A percentile compares a stretch with the other conserved stretches of the same genome.
These are phyloP conservation scores for Agrotis exclamationis DNA, from an alignment of 2,888 invertebrate species.

Conservation along the genomic window DNA sequence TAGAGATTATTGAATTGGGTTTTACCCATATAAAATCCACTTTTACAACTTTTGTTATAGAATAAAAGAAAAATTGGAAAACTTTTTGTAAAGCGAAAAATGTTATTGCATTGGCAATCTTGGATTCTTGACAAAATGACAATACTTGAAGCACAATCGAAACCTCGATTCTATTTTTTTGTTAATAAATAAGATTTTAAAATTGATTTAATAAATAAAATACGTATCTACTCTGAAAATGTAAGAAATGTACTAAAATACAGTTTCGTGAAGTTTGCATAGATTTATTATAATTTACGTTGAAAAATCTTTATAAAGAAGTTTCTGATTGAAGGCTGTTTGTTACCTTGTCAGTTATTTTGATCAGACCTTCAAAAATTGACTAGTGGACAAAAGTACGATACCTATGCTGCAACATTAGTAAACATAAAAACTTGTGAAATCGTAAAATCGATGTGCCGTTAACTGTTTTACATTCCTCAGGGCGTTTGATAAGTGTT, in stretches of 20 bases:
- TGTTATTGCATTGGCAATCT: constrained; percentile 43
- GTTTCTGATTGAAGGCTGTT: constrained; percentile 27
- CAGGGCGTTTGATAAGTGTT: constrained; percentile 75
- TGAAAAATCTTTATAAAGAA: constrained; percentile 14
- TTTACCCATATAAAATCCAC: too few relatives aligned
- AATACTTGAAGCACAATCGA: constrained; percentile 53
- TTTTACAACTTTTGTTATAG: too few relatives aligned
- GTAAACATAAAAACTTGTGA: constrained; percentile 87
- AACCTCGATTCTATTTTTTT: constrained; percentile 28
- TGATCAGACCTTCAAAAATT: constrained; percentile 78
- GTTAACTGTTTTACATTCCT: constrained; percentile 77
- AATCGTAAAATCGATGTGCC: constrained; percentile 84
- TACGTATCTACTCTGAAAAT: not conserved
- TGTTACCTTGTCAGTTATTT: constrained; percentile 59
- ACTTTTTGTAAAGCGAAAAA: too few relatives aligned
- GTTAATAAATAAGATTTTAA: not conserved
- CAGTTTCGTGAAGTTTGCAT: not conserved
- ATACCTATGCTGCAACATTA: constrained; percentile 80
- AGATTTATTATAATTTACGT: not conserved
- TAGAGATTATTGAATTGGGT: too few relatives aligned
- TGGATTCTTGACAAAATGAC: constrained; percentile 34
- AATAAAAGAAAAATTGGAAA: too few relatives aligned
- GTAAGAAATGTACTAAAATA: not conserved
- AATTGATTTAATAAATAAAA: constrained; percentile 7
- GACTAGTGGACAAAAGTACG: constrained; percentile 80